A percentile compares a stretch with the other conserved stretches of the same genome.
These are phyloP conservation scores for Coendou prehensilis DNA, from an alignment of 2,797 vertebrate genomes.

Conservation along the genomic window DNA sequence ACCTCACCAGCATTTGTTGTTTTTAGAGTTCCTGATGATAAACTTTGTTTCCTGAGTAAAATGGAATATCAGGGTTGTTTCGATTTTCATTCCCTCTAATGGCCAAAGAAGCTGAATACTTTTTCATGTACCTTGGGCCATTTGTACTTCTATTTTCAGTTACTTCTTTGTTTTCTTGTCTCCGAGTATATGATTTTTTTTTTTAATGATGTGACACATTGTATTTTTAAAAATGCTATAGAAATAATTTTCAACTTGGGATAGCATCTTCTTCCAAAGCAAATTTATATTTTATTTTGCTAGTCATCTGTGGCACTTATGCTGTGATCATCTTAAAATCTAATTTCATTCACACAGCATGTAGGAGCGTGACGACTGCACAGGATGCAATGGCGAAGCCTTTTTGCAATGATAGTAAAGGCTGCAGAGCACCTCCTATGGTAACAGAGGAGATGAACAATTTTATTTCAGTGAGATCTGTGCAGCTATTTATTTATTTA, in stretches of 20 bases:
- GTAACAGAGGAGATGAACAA: background rate
- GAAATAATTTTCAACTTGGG: constrained; percentile 53
- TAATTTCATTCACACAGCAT: background rate
- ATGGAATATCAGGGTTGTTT: background rate
- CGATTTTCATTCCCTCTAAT: background rate
- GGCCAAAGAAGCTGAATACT: background rate
- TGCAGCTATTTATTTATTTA: background rate
- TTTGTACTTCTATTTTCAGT: constrained; percentile 25
- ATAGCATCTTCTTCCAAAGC: constrained; percentile 1
- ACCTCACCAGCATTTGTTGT: background rate
- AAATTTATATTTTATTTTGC: background rate
- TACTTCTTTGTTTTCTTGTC: constrained; percentile 59
- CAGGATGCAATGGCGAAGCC: background rate
- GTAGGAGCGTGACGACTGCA: background rate
- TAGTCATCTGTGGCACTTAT: background rate
- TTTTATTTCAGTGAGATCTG: background rate
- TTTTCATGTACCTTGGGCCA: background rate
- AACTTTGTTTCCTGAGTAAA: background rate
- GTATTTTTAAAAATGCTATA: constrained; percentile 44
- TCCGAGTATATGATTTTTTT: constrained; percentile 38
- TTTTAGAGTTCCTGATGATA: background rate
- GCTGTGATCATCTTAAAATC: background rate
- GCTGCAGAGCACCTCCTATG: background rate
- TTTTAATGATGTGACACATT: constrained; percentile 18
- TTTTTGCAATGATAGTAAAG: background rate